phyloP scores from a whole-genome alignment of 2,113 vertebrate genomes.

The Ceyx melanurus region DNA sequence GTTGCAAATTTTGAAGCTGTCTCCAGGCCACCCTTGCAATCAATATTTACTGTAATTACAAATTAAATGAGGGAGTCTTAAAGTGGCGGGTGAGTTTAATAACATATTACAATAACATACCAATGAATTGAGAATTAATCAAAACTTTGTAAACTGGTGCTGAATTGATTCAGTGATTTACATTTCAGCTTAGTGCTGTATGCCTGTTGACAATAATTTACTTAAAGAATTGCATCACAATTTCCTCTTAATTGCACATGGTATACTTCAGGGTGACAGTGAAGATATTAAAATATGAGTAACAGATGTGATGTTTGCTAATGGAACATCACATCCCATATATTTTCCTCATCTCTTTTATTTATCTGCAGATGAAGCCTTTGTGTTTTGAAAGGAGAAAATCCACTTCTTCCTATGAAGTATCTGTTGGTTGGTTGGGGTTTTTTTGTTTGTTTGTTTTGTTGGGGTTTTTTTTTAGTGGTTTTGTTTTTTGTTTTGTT shows the following conservation, averaged over 20 bases:
- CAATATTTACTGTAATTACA: conserved; percentile 8
- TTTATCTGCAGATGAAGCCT: conserved; percentile 34
- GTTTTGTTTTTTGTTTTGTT: too few relatives aligned
- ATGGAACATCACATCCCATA: neutral
- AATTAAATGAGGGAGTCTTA: neutral
- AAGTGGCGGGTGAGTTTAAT: conserved; percentile 10
- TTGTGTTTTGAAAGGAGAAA: neutral
- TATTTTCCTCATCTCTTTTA: conserved; percentile 32
- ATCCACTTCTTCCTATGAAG: neutral
- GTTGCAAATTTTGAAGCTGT: neutral
- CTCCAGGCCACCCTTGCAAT: neutral
- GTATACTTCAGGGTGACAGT: conserved; percentile 32
- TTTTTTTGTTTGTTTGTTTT: too few relatives aligned
- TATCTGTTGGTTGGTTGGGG: neutral
- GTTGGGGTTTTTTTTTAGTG: too few relatives aligned
- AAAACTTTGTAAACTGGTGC: conserved; percentile 36
- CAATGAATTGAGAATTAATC: conserved; percentile 49
- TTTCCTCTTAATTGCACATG: conserved; percentile 60
- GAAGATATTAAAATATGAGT: conserved; percentile 64
- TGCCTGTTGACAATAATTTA: conserved; percentile 33
- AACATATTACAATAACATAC: neutral
- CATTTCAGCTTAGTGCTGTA: neutral
- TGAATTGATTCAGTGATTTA: conserved; percentile 48
- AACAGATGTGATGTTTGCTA: conserved; percentile 57
- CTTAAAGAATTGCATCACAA: neutral